These are phyloP conservation scores for Scolopax mira DNA, from an alignment of 2,113 vertebrate species.

Conservation along the genomic window DNA sequence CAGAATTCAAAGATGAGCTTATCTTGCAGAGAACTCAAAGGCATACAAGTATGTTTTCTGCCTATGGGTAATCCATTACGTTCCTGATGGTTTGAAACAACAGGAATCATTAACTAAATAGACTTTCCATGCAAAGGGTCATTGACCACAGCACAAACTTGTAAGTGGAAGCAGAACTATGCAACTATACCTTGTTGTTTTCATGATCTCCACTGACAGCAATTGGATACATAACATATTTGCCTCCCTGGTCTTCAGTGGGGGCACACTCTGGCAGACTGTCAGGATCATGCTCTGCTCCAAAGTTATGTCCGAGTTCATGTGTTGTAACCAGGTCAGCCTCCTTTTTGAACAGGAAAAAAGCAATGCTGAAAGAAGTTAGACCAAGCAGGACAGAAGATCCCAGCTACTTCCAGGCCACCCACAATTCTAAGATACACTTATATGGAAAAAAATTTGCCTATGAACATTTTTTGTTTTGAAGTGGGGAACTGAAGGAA, in stretches of 20 bases:
- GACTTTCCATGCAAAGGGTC: not conserved
- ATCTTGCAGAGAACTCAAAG: not conserved
- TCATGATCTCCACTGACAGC: constrained; percentile 96
- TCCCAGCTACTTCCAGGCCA: not conserved
- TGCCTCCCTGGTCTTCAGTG: constrained; percentile 92
- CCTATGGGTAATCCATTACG: not conserved
- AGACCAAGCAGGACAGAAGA: not conserved
- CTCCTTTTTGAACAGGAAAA: constrained; percentile 76
- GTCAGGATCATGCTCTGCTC: constrained; percentile 96
- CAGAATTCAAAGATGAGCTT: not conserved
- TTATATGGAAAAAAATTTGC: not conserved
- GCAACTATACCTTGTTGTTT: constrained; percentile 91
- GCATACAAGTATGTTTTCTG: not conserved
- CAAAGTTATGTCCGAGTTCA: constrained; percentile 97
- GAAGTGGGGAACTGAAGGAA: not conserved
- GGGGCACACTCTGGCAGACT: constrained; percentile 87
- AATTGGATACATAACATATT: constrained; percentile 97
- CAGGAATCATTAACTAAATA: not conserved
- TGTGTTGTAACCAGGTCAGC: constrained; percentile 97
- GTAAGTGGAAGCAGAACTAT: not conserved
- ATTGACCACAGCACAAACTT: not conserved
- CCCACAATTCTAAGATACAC: not conserved
- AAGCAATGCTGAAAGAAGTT: not conserved
- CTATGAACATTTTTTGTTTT: not conserved
- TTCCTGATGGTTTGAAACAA: not conserved